Conservation (phyloP, 2,888 invertebrate genomes). For the Chesias legatella region DNA sequence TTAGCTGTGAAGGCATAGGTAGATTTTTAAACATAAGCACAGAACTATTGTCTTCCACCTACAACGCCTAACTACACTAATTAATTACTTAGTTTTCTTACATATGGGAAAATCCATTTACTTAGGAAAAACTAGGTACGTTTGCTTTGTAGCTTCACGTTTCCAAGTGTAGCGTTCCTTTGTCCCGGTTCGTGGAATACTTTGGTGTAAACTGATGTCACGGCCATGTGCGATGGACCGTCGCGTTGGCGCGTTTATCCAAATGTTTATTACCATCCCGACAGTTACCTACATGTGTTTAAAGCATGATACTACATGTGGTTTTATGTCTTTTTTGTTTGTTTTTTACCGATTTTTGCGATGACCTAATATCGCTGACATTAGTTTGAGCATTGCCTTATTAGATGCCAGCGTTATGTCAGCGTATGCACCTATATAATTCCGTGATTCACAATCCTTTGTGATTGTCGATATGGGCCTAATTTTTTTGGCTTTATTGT, state of each 20-base stretch:
- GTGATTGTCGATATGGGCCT: too few relatives aligned
- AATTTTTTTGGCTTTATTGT: too few relatives aligned
- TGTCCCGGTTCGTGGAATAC: conserved; percentile 40
- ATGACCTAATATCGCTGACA: neutral
- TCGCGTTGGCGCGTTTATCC: conserved; percentile 40
- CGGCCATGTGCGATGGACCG: conserved; percentile 53
- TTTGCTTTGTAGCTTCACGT: conserved; percentile 21
- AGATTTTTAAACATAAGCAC: too few relatives aligned
- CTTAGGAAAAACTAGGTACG: conserved; percentile 13
- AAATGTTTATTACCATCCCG: conserved; percentile 30
- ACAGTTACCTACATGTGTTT: conserved; percentile 11
- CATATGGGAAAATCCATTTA: neutral
- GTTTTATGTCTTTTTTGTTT: conserved; percentile 5
- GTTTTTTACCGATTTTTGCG: neutral
- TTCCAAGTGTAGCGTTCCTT: conserved; percentile 24
- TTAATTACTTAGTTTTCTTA: neutral
- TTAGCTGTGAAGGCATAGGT: too few relatives aligned
- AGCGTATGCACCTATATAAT: too few relatives aligned
- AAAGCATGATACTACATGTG: conserved; percentile 6
- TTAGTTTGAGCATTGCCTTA: too few relatives aligned
- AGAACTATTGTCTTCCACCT: too few relatives aligned
- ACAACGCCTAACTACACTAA: too few relatives aligned
- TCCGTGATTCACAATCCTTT: too few relatives aligned
- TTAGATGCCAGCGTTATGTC: too few relatives aligned
- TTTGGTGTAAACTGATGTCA: conserved; percentile 53